phyloP scores from a whole-genome alignment of 2,113 vertebrate genomes.

The Rhinoptilus africanus region DNA sequence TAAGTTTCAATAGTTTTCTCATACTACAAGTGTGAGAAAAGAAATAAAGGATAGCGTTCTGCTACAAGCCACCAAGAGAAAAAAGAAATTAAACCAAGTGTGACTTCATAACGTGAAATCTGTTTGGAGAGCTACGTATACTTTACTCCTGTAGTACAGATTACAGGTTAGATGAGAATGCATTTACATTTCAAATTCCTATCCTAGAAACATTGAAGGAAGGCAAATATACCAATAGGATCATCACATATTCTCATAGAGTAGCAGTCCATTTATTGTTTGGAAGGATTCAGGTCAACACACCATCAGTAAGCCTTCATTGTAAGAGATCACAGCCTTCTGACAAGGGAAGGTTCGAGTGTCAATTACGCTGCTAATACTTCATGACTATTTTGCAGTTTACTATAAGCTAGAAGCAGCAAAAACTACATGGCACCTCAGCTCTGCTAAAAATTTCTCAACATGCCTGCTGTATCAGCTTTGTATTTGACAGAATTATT shows the following conservation, averaged over 20 bases:
- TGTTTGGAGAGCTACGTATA: background rate
- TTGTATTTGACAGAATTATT: background rate
- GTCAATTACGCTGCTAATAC: background rate
- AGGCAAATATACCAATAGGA: background rate
- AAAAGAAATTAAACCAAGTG: background rate
- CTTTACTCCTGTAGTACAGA: accelerated
- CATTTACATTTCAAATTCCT: background rate
- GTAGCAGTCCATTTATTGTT: background rate
- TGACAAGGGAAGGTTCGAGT: background rate
- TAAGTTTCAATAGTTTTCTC: background rate
- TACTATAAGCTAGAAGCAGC: background rate
- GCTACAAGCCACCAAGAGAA: background rate
- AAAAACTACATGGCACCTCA: background rate
- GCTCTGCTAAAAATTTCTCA: background rate
- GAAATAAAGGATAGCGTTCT: background rate
- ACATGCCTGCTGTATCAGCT: background rate
- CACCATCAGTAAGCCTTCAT: background rate
- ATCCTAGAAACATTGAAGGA: background rate
- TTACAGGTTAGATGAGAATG: background rate
- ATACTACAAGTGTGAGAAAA: background rate
- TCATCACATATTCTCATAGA: background rate
- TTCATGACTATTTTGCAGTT: background rate
- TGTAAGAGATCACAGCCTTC: background rate
- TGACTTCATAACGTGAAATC: background rate
- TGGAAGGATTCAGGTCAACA: background rate